Evolutionary conservation across 2,888 invertebrate species (phyloP).

Genomic region (Patella caerulea): DNA sequence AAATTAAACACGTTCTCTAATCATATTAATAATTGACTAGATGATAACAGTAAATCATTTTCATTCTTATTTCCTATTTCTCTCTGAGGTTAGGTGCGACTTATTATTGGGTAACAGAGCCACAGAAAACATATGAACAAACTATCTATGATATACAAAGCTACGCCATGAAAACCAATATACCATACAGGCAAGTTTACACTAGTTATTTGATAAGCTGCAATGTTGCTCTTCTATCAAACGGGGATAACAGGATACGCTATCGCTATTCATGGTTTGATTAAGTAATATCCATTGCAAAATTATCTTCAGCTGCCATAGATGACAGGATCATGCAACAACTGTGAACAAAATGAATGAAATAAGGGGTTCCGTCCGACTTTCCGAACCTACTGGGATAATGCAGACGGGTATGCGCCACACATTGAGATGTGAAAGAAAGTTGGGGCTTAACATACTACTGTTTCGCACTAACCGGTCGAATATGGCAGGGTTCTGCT

Average conservation of each 20-base stretch:
- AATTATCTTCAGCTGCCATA: too few species aligned
- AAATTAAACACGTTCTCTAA: too few species aligned
- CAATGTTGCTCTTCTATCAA: neutral
- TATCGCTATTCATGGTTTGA: neutral
- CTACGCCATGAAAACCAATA: neutral
- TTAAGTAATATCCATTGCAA: too few species aligned
- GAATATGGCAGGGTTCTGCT: too few species aligned
- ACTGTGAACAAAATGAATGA: too few species aligned
- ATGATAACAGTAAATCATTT: too few species aligned
- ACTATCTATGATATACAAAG: neutral
- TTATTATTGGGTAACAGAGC: neutral
- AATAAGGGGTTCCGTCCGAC: neutral
- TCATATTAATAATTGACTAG: too few species aligned
- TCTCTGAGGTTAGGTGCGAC: neutral
- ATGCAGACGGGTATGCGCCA: too few species aligned
- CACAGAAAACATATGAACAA: neutral
- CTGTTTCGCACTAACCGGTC: too few species aligned
- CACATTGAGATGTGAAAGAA: too few species aligned
- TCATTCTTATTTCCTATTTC: neutral
- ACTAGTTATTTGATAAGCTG: neutral
- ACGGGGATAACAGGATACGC: neutral
- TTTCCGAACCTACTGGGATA: neutral
- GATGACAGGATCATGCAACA: too few species aligned
- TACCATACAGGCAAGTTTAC: neutral
- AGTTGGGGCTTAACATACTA: too few species aligned